A percentile compares a stretch with the other conserved stretches of the same genome.
Conservation (phyloP, 2,113 vertebrate genomes). For the Mystacornis crossleyi region DNA sequence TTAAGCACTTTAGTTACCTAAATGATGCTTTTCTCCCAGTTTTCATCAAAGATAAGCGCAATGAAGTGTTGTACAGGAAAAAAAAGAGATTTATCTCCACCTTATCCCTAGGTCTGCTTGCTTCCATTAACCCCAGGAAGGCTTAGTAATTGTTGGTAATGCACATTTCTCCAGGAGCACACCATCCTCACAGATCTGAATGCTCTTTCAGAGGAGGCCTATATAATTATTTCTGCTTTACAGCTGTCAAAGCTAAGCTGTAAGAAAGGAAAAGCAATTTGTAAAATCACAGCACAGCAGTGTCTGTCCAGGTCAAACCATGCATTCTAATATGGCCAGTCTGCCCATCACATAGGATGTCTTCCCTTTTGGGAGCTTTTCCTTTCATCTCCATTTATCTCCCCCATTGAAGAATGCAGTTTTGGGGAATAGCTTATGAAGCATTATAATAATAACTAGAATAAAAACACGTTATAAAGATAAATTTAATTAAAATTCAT, state of each 20-base stretch:
- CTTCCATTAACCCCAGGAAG: background rate
- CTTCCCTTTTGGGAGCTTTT: background rate
- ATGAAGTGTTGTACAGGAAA: background rate
- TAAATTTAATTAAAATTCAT: background rate
- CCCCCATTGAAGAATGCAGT: background rate
- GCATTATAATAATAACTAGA: background rate
- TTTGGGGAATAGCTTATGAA: background rate
- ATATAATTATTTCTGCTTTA: background rate
- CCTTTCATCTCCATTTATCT: background rate
- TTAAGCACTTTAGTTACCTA: background rate
- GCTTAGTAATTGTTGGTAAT: background rate
- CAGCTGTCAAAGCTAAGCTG: background rate
- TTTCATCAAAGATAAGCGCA: background rate
- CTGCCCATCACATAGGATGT: background rate
- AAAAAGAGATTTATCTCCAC: background rate
- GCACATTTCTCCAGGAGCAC: background rate
- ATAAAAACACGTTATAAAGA: background rate
- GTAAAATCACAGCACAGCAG: background rate
- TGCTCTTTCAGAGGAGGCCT: background rate
- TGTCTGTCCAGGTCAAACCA: background rate
- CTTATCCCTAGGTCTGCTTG: background rate
- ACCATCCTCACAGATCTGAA: background rate
- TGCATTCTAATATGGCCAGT: background rate
- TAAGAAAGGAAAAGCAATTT: background rate
- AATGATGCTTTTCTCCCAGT: background rate